Conservation (phyloP, 2,888 invertebrate genomes). For the Macrosoma leucophasiata region DNA sequence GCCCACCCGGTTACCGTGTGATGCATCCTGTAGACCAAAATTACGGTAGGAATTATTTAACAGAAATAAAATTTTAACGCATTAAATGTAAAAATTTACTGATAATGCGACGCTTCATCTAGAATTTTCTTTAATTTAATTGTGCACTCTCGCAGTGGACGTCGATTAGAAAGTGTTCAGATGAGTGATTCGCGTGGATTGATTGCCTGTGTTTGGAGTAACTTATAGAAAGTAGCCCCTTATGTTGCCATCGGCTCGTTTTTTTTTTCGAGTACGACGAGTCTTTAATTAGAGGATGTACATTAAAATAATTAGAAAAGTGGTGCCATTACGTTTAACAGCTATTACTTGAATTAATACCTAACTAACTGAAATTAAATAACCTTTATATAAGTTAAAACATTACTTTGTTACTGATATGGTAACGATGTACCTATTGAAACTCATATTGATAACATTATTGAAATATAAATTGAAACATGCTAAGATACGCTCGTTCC, state of each 20-base stretch:
- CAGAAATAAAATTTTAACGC: conserved; percentile 30
- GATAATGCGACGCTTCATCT: too few relatives aligned
- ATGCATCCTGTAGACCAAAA: conserved; percentile 68
- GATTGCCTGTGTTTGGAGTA: conserved; percentile 60
- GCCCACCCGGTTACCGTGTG: conserved; percentile 81
- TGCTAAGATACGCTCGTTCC: conserved; percentile 21
- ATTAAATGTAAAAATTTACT: too few relatives aligned
- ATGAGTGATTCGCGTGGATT: conserved; percentile 68
- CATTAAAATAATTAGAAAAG: conserved; percentile 31
- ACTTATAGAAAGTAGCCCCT: conserved; percentile 63
- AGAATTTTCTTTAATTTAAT: conserved; percentile 41
- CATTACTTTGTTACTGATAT: too few relatives aligned
- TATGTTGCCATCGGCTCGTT: conserved; percentile 41
- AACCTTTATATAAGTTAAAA: too few relatives aligned
- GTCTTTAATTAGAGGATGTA: conserved; percentile 53
- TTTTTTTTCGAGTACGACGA: conserved; percentile 50
- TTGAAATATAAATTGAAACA: too few relatives aligned
- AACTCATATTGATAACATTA: too few relatives aligned
- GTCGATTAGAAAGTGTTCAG: conserved; percentile 71
- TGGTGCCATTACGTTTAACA: conserved; percentile 12
- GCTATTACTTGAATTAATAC: conserved; percentile 3
- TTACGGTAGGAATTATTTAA: conserved; percentile 8
- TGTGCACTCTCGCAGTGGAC: conserved; percentile 47
- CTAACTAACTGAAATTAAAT: conserved; percentile 9
- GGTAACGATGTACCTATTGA: too few relatives aligned